These are phyloP conservation scores for Engystomops pustulosus DNA, from an alignment of 2,113 vertebrate species.

Conservation along the genomic window DNA sequence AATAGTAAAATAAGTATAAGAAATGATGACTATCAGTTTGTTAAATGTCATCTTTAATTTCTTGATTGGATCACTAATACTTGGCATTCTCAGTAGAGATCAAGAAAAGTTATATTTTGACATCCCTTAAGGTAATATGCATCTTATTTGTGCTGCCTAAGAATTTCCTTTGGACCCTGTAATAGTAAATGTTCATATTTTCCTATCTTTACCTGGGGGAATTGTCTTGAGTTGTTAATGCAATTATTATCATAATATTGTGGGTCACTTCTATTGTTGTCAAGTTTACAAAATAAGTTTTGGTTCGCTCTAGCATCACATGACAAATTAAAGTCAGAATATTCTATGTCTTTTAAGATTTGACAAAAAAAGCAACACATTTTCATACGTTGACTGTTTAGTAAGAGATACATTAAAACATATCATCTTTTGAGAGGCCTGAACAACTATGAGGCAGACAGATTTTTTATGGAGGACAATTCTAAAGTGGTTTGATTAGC, in stretches of 20 bases:
- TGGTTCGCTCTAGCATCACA: not conserved
- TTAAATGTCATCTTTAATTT: conserved; percentile 72
- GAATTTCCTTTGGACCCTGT: conserved; percentile 62
- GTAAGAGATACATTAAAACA: no score
- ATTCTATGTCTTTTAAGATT: no score
- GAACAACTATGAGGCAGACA: no score
- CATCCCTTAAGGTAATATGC: conserved; percentile 64
- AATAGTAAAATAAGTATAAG: conserved; percentile 62
- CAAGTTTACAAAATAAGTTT: conserved; percentile 21
- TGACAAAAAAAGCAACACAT: no score
- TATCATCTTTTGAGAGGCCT: no score
- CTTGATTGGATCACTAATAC: conserved; percentile 68
- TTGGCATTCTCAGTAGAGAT: conserved; percentile 61
- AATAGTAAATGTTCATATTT: conserved; percentile 57
- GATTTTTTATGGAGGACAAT: no score
- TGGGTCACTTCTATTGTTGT: conserved; percentile 54
- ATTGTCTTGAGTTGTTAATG: conserved; percentile 66
- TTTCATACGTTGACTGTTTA: no score
- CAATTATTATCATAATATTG: conserved; percentile 63
- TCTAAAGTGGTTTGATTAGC: no score
- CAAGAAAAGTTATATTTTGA: conserved; percentile 67
- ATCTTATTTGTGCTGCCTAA: conserved; percentile 65
- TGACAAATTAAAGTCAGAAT: no score
- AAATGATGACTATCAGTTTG: conserved; percentile 62
- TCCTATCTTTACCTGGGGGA: conserved; percentile 63